A percentile compares a stretch with the other conserved stretches of the same genome.
Evolutionary conservation across 2,888 invertebrate genomes (phyloP).

Genomic region (Lydus trimaculatus): DNA sequence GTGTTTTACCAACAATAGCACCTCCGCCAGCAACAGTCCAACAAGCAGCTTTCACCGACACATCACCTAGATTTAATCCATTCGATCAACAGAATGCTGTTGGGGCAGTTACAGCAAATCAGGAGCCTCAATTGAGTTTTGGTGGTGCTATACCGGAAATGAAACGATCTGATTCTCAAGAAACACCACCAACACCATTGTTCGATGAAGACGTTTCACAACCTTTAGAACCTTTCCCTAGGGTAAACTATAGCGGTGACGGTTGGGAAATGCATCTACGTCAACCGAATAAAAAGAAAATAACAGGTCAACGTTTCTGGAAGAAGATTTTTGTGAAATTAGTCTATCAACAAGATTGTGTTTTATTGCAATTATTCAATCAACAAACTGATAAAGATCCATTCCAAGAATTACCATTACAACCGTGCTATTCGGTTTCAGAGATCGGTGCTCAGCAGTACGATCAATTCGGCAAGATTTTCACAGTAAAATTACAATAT

Average conservation of each 20-base stretch:
- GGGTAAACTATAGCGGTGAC: constrained; percentile 76
- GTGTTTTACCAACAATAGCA: constrained; percentile 75
- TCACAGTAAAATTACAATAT: constrained; percentile 96
- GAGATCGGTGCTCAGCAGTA: constrained; percentile 97
- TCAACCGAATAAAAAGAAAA: constrained; percentile 96
- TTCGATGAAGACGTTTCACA: constrained; percentile 94
- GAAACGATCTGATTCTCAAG: constrained; percentile 69
- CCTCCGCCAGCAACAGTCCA: constrained; percentile 72
- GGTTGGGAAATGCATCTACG: constrained; percentile 98
- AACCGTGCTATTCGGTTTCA: constrained; percentile 94
- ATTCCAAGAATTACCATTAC: constrained; percentile 93
- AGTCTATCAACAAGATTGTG: constrained; percentile 79
- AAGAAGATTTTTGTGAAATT: constrained; percentile 93
- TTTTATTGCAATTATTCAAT: constrained; percentile 86
- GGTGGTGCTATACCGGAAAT: constrained; percentile 51
- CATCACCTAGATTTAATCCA: constrained; percentile 77
- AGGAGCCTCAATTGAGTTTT: constrained; percentile 43
- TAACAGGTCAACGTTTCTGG: constrained; percentile 94
- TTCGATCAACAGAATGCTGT: constrained; percentile 71
- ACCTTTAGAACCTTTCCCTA: constrained; percentile 91
- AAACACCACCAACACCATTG: constrained; percentile 90
- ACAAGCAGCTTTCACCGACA: constrained; percentile 64
- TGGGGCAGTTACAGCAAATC: constrained; percentile 53
- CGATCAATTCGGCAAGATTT: constrained; percentile 99
- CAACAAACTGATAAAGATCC: constrained; percentile 86